phyloP scores from a whole-genome alignment of 2,797 vertebrate genomes.

The Vipera latastei region DNA sequence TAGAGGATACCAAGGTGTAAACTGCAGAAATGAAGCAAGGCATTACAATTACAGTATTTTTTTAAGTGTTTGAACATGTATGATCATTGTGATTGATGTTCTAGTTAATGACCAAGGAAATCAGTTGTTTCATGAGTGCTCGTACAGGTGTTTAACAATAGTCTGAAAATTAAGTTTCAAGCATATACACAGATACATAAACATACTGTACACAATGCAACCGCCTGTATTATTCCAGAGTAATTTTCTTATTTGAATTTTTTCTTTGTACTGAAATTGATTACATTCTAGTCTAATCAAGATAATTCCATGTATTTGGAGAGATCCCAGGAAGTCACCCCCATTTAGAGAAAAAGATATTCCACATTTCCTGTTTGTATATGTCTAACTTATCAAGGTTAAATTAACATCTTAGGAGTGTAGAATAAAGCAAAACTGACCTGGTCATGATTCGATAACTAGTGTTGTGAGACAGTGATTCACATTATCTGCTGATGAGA shows the following conservation, averaged over 20 bases:
- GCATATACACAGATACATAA: background rate
- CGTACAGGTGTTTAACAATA: background rate
- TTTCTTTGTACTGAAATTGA: background rate
- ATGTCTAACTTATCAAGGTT: background rate
- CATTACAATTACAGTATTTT: background rate
- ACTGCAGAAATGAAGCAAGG: background rate
- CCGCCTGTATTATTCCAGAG: background rate
- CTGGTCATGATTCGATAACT: background rate
- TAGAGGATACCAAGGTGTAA: background rate
- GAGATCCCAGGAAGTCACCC: background rate
- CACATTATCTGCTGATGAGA: background rate
- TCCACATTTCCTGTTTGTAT: background rate
- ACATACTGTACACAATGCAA: background rate
- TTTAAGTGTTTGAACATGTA: background rate
- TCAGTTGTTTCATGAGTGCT: background rate
- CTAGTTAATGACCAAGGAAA: background rate
- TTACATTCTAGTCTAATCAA: background rate
- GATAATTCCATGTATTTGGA: background rate
- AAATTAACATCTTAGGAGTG: background rate
- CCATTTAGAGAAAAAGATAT: background rate
- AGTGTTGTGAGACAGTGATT: too few species aligned
- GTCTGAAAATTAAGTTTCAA: background rate
- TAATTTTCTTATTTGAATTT: background rate
- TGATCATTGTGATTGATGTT: background rate
- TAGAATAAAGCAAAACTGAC: background rate